phyloP scores from a whole-genome alignment of 2,113 vertebrate species.

The Pithys albifrons region DNA sequence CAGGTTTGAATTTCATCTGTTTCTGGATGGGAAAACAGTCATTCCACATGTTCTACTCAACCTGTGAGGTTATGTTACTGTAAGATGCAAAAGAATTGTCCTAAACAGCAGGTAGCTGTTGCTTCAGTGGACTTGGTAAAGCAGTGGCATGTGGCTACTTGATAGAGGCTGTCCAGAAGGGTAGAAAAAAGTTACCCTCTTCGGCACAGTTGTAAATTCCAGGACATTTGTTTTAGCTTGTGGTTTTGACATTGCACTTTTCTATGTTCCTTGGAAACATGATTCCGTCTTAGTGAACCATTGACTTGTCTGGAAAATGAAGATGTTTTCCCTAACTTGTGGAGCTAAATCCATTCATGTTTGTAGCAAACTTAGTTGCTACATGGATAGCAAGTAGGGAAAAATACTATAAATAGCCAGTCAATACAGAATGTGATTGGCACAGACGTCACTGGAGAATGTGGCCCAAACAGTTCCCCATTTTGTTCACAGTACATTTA shows the following conservation, averaged over 20 bases:
- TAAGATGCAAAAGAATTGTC: background rate
- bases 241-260: background rate
- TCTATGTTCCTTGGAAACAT: background rate
- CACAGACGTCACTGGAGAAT: background rate
- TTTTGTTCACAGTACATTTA: background rate
- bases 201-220: background rate
- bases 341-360: accelerated
- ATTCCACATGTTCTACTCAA: background rate
- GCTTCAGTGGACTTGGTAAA: background rate
- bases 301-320: background rate
- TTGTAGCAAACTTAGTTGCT: background rate
- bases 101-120: background rate
- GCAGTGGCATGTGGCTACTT: background rate
- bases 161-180: background rate
- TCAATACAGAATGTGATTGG: background rate
- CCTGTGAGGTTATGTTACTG: background rate
- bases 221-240: background rate
- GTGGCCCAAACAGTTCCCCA: background rate
- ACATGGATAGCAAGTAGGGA: background rate
- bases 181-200: background rate
- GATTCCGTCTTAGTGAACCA: background rate
- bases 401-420: background rate
- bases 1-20: background rate
- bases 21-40: background rate
- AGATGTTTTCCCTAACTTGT: background rate